These are phyloP conservation scores for Dendrophyllia cribrosa DNA, from an alignment of 64 coral and sea anemone genomes.

Conservation along the genomic window DNA sequence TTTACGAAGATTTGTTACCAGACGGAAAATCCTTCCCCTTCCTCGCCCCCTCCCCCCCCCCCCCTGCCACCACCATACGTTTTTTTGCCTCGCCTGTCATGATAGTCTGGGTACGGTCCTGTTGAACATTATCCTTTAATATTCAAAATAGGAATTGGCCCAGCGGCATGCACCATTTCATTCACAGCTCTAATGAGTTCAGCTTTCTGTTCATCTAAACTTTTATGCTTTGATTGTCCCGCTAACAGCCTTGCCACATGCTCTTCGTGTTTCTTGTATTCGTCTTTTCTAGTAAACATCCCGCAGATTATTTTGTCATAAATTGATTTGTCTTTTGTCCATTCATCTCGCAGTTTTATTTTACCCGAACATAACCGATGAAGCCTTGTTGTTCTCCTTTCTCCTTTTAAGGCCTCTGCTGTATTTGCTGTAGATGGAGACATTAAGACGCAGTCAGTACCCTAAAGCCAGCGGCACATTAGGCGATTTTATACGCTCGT, in stretches of 20 bases:
- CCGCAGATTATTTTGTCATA: slow-evolving; percentile 95
- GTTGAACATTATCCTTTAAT: background rate
- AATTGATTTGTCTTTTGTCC: slow-evolving; percentile 66
- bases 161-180: slow-evolving; percentile 80
- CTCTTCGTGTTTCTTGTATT: slow-evolving; percentile 82
- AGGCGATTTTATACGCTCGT: too few relatives aligned
- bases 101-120: too few relatives aligned
- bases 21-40: too few relatives aligned
- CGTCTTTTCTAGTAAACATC: slow-evolving; percentile 82
- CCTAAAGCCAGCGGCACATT: too few relatives aligned
- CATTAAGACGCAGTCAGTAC: background rate
- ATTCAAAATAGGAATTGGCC: slow-evolving; percentile 85
- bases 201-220: slow-evolving; percentile 90
- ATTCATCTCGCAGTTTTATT: slow-evolving; percentile 74
- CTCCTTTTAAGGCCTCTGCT: slow-evolving; percentile 82
- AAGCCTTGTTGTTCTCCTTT: slow-evolving; percentile 84
- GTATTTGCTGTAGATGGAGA: slow-evolving; percentile 57
- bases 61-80: too few relatives aligned
- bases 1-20: too few relatives aligned
- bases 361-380: slow-evolving; percentile 93
- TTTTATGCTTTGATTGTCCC: slow-evolving; percentile 62
- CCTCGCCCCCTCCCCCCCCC: too few relatives aligned
- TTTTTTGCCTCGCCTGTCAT: too few relatives aligned
- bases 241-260: slow-evolving; percentile 80
- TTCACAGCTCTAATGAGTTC: slow-evolving; percentile 84